Percentiles rank a stretch among this genome's conserved stretches.
Evolutionary conservation across 2,113 vertebrate species (phyloP).

Genomic region (Corythornis madagascariensis): DNA sequence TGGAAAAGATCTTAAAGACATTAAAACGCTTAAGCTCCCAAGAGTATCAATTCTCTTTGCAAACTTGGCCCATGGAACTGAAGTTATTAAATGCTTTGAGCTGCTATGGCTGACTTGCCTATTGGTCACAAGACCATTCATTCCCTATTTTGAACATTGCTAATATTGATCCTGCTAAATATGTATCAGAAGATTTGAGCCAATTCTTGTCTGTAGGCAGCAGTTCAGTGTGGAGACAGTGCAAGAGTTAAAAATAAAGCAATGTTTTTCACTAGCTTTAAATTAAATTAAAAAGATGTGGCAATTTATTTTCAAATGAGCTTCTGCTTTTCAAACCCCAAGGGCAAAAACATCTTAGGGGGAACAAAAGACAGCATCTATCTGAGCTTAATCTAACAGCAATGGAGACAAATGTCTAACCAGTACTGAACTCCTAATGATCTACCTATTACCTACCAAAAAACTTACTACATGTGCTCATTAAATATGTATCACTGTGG

Average conservation of each 20-base stretch:
- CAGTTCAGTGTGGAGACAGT: neutral
- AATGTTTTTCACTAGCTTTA: neutral
- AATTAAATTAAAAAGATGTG: neutral
- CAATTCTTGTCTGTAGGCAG: neutral
- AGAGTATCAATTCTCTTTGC: neutral
- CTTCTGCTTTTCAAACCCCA: slow-evolving; percentile 19
- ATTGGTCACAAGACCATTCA: neutral
- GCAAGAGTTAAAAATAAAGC: neutral
- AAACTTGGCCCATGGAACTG: neutral
- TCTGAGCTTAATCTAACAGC: neutral
- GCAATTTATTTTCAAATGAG: neutral
- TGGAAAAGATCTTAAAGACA: neutral
- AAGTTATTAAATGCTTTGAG: neutral
- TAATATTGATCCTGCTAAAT: neutral
- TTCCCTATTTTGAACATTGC: neutral
- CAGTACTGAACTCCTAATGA: slow-evolving; percentile 70
- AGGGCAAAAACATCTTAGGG: neutral
- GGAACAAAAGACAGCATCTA: neutral
- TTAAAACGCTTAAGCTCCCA: neutral
- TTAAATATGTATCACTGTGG: neutral
- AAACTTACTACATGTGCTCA: neutral
- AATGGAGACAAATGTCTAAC: neutral
- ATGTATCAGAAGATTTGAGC: neutral
- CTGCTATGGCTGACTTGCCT: neutral
- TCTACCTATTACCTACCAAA: slow-evolving; percentile 56